Evolutionary conservation across 2,113 vertebrate genomes (phyloP), one percentile per base, ranked within the genome.

Genomic region (Elaphurus davidianus): DNA sequence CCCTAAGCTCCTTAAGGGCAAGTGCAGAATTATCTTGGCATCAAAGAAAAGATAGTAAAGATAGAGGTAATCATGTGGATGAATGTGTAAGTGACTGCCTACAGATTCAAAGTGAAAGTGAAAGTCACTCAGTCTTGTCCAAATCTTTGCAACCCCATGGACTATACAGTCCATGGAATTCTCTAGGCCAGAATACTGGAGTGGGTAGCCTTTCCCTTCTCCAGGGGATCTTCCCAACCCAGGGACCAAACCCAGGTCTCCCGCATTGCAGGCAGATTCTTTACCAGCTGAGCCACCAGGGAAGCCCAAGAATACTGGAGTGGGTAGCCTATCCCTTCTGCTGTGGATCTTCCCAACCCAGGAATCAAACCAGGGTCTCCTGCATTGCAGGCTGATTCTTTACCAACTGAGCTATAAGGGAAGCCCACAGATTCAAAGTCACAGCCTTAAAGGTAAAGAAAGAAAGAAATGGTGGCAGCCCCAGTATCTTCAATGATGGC

Each of bases 21-120:
- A n/a, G n/a, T 67, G 47, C 2, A 67, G 78, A 87, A 52, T 47
- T 25, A 25, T 10, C 67, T 57, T 15, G 14, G 82, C 52, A 64
- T 23, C 0, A 1, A 27, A 5, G 10, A 13, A 25, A 85, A 94
- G 54, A 95, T 21, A 33, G 0, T 12, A 16, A 60, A 43, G 57
- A 28, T 0, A 19, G 47, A 84, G 43, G 1, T 1, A 5, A 15
- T n/a, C 3, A 0, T 12, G 19, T 45, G 78, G 14, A 33, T 47
- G 17, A 59, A 45, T 2, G 6, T 7, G 21, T 40, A 3, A 7
- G 16, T 87, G 71, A 90, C 25, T 27, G 6, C 55, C 76, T 50
- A 3, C 6, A 33, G 60, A 40, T 1, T 71, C 36, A 52, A 60
- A 78, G 50, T 67, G 67, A 74, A 71, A 23, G 21, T 23, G 5